Percentiles rank a stretch among this genome's conserved stretches.
Evolutionary conservation across 2,797 vertebrate genomes (phyloP).

Genomic region (Parambassis ranga): DNA sequence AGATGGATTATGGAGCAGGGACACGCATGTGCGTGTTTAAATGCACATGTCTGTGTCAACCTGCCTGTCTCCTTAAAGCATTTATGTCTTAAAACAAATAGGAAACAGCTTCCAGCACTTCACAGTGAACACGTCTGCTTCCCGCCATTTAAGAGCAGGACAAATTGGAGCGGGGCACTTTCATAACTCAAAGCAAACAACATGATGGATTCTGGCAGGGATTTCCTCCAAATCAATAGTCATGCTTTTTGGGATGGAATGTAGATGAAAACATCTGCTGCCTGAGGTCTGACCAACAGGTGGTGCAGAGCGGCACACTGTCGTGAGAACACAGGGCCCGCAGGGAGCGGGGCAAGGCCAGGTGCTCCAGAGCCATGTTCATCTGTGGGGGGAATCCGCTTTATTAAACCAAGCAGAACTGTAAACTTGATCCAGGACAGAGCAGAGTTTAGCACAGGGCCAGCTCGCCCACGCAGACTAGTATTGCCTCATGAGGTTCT

Average conservation of each 20-base stretch:
- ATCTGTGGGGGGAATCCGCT: constrained; percentile 61
- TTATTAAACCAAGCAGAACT: constrained; percentile 67
- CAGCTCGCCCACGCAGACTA: constrained; percentile 51
- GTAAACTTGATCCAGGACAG: constrained; percentile 61
- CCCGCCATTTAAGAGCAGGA: constrained; percentile 29
- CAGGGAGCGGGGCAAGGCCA: constrained; percentile 58
- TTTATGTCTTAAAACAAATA: constrained; percentile 26
- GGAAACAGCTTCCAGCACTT: constrained; percentile 14
- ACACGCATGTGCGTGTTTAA: not conserved
- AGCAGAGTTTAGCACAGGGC: constrained; percentile 37
- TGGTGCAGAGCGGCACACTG: constrained; percentile 61
- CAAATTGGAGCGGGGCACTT: constrained; percentile 25
- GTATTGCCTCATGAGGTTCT: constrained; percentile 13
- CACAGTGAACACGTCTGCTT: not conserved
- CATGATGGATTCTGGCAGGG: constrained; percentile 64
- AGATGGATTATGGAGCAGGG: not conserved
- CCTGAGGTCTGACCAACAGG: constrained; percentile 69
- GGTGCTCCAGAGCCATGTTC: constrained; percentile 64
- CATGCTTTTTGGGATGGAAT: constrained; percentile 65
- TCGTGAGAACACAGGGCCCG: constrained; percentile 72
- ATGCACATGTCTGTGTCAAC: constrained; percentile 1
- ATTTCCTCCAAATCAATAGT: constrained; percentile 77
- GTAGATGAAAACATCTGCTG: constrained; percentile 72
- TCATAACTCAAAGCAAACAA: constrained; percentile 52
- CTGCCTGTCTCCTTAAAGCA: not conserved